These are phyloP conservation scores for Andrena minutula DNA, from an alignment of 2,888 invertebrate genomes.

Conservation along the genomic window DNA sequence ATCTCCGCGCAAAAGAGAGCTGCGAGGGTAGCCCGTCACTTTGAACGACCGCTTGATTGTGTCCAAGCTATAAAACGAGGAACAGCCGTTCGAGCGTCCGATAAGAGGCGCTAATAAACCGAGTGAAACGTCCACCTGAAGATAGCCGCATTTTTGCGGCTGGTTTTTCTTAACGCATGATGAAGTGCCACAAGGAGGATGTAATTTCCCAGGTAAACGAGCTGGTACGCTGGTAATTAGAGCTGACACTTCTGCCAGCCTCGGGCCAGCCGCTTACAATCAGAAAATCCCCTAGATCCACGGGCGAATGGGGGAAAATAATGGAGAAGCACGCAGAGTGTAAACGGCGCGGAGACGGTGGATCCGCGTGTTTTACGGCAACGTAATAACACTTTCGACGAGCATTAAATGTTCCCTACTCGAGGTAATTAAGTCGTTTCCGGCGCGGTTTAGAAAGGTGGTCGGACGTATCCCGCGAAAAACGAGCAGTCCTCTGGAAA, in stretches of 20 bases:
- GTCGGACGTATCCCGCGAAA: constrained; percentile 35
- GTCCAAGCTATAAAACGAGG: neutral
- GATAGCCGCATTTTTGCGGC: constrained; percentile 32
- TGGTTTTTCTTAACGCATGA: constrained; percentile 29
- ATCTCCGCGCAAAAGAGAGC: no score
- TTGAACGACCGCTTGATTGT: neutral
- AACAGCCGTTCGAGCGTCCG: neutral
- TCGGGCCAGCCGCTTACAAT: constrained; percentile 27
- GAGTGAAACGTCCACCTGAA: constrained; percentile 20
- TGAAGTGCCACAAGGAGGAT: constrained; percentile 16
- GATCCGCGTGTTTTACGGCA: constrained; percentile 23
- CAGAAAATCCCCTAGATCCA: constrained; percentile 22
- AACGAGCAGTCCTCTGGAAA: constrained; percentile 16
- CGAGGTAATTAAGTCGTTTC: constrained; percentile 52
- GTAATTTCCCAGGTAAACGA: constrained; percentile 45
- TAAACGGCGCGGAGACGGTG: constrained; percentile 28
- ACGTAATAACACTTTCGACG: constrained; percentile 34
- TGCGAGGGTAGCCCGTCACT: neutral
- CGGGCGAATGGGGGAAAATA: neutral
- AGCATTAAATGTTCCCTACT: constrained; percentile 21
- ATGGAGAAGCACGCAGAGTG: constrained; percentile 5
- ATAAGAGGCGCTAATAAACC: neutral
- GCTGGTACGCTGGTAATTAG: constrained; percentile 36
- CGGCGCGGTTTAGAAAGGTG: constrained; percentile 31
- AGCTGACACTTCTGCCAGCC: constrained; percentile 29